phyloP scores from a whole-genome alignment of 2,888 invertebrate genomes.

The Cryptocephalus primarius region DNA sequence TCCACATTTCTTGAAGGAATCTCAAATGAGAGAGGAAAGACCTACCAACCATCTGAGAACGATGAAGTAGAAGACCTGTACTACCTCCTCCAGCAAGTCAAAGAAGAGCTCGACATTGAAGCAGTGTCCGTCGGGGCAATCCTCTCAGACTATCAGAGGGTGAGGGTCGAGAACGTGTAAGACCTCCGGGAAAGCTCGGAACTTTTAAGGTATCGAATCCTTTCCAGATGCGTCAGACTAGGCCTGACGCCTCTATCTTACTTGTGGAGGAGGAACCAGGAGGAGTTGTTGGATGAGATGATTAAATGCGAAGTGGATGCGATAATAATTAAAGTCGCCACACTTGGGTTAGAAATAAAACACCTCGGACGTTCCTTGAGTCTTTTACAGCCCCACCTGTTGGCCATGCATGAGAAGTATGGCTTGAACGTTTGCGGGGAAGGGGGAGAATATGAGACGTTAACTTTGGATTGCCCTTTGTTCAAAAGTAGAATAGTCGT shows the following conservation, averaged over 20 bases:
- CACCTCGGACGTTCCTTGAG: slow-evolving; percentile 80
- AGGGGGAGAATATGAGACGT: slow-evolving; percentile 98
- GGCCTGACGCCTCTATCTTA: slow-evolving; percentile 83
- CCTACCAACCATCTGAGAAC: slow-evolving; percentile 68
- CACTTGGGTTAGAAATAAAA: slow-evolving; percentile 79
- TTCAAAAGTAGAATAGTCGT: slow-evolving; percentile 82
- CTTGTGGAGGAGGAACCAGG: slow-evolving; percentile 93
- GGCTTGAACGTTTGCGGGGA: slow-evolving; percentile 95
- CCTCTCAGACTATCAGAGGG: slow-evolving; percentile 95
- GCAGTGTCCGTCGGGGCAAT: slow-evolving; percentile 97
- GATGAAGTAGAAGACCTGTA: slow-evolving; percentile 97
- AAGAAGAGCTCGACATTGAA: slow-evolving; percentile 58
- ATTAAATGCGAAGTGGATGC: slow-evolving; percentile 86
- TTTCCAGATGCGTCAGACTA: slow-evolving; percentile 73
- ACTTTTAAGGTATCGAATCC: neutral
- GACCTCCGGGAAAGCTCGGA: slow-evolving; percentile 24
- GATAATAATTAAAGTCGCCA: slow-evolving; percentile 91
- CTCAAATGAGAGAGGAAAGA: slow-evolving; percentile 67
- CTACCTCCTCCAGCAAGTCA: slow-evolving; percentile 61
- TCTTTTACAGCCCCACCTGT: slow-evolving; percentile 78
- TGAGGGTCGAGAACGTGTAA: slow-evolving; percentile 96
- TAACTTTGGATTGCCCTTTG: slow-evolving; percentile 93
- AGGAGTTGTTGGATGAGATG: slow-evolving; percentile 92
- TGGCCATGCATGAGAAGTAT: slow-evolving; percentile 85
- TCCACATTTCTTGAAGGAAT: slow-evolving; percentile 36